Evolutionary conservation across 2,113 vertebrate genomes (phyloP).

Genomic region (Thomomys bottae): DNA sequence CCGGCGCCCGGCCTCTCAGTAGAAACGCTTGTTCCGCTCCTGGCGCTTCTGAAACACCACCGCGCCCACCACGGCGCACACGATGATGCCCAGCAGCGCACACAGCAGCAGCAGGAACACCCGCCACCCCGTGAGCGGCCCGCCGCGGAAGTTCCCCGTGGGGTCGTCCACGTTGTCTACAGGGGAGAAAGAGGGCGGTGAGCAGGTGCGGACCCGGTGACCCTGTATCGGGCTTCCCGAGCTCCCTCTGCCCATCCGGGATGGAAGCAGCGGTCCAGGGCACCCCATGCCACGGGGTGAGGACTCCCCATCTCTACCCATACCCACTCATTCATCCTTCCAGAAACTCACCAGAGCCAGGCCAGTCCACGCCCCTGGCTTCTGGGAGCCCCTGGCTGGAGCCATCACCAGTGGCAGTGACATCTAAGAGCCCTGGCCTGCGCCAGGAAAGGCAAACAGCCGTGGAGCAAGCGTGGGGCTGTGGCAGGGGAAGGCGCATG

Average conservation of each 20-base stretch:
- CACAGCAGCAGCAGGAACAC: constrained; percentile 97
- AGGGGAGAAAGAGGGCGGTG: neutral
- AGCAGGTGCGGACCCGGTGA: fast-evolving
- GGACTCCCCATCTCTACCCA: neutral
- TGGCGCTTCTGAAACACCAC: constrained; percentile 99
- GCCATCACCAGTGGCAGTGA: neutral
- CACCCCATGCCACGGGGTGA: neutral
- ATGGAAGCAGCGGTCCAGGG: neutral
- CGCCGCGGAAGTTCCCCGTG: constrained; percentile 95
- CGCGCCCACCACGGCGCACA: constrained; percentile 96
- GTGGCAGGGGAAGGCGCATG: fast-evolving
- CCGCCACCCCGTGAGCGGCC: constrained; percentile 97
- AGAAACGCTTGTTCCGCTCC: constrained; percentile 98
- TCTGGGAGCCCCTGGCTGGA: neutral
- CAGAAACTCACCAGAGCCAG: neutral
- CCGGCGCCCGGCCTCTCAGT: constrained; percentile 83
- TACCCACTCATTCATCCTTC: neutral
- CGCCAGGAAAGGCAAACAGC: neutral
- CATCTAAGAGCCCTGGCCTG: neutral
- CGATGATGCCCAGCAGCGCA: constrained; percentile 95
- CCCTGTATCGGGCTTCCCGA: neutral
- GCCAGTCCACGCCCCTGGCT: too few species aligned
- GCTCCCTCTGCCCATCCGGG: too few species aligned
- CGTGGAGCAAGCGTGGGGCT: neutral
- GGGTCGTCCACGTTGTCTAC: constrained; percentile 98